Conservation (phyloP, 2,797 vertebrate species). For the Tolypeutes matacus region DNA sequence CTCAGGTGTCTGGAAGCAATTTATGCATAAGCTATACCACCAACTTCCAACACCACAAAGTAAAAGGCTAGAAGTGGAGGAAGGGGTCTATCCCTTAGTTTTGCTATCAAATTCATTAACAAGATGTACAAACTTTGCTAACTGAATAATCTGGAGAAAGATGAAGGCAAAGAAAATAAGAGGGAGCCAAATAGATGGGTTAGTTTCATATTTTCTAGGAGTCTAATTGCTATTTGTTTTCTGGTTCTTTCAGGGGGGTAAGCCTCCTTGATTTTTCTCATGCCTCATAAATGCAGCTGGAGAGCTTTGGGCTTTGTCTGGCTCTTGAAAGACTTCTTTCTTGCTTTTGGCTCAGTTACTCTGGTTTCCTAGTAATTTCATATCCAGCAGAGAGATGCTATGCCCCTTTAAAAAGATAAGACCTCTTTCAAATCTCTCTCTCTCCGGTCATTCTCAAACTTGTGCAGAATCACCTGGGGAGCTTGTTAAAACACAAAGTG, state of each 20-base stretch:
- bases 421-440: constrained; percentile 30
- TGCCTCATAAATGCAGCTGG: neutral
- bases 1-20: neutral
- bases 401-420: neutral
- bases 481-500: neutral
- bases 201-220: neutral
- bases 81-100: neutral
- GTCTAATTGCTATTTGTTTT: neutral
- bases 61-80: neutral
- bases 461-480: neutral
- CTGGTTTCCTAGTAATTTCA: neutral
- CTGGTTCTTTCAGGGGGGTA: neutral
- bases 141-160: constrained; percentile 14
- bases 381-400: constrained; percentile 18
- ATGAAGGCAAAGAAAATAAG: neutral
- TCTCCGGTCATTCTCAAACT: neutral
- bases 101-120: neutral
- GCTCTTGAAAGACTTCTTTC: constrained; percentile 46
- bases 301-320: constrained; percentile 10
- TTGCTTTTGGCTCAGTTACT: constrained; percentile 29
- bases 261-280: constrained; percentile 37
- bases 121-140: neutral
- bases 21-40: neutral
- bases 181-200: neutral
- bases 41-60: neutral